Evolutionary conservation across 1,140 invertebrate genomes (phyloP).

Genomic region (Eriosoma lanigerum): DNA sequence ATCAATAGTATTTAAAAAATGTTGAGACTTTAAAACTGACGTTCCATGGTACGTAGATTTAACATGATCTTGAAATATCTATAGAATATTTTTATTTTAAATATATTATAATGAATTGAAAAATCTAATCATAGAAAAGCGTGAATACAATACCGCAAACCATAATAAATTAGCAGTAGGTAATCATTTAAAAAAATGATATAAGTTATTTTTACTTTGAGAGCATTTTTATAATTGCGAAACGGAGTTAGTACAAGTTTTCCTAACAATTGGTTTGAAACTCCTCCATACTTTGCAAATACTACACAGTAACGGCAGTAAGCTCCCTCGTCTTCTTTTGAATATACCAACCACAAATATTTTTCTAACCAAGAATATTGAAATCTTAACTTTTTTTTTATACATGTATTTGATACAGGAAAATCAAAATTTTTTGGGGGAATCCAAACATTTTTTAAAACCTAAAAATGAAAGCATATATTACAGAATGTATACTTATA

Average conservation of each 20-base stretch:
- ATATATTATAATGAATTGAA: not conserved
- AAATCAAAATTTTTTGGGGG: not conserved
- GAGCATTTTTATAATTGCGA: not conserved
- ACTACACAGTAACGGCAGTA: not conserved
- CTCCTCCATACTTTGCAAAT: not conserved
- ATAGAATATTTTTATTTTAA: not conserved
- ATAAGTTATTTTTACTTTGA: not conserved
- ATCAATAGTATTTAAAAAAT: not conserved
- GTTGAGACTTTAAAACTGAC: not conserved
- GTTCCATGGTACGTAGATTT: not conserved
- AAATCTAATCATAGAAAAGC: not conserved
- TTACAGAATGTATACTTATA: no score
- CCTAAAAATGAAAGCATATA: no score
- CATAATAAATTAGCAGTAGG: not conserved
- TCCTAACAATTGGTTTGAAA: not conserved
- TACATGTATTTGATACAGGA: not conserved
- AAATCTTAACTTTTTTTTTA: not conserved
- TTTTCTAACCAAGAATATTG: constrained; percentile 2
- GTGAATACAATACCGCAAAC: not conserved
- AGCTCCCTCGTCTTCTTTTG: not conserved
- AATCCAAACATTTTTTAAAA: not conserved
- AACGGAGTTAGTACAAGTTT: not conserved
- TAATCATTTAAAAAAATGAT: not conserved
- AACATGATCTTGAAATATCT: not conserved
- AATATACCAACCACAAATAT: not conserved